These are phyloP conservation scores for Erpetoichthys calabaricus DNA, from an alignment of 2,797 vertebrate genomes.

Conservation along the genomic window DNA sequence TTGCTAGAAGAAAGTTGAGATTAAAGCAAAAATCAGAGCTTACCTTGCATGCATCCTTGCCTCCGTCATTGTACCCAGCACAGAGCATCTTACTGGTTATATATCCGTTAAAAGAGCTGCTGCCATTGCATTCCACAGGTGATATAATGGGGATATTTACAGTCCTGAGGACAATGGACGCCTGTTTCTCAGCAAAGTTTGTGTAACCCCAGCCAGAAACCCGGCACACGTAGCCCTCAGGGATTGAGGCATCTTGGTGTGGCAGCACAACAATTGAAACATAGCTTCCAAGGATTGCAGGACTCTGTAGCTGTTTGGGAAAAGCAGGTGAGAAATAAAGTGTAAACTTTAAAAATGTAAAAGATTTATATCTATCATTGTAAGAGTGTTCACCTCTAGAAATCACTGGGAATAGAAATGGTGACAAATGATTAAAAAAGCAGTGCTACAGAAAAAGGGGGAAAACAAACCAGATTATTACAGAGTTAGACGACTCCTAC, in stretches of 20 bases:
- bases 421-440: not conserved
- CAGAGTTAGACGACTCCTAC: too few relatives aligned
- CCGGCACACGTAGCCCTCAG: conserved; percentile 45
- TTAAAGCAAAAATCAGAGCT: conserved; percentile 4
- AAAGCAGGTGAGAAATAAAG: not conserved
- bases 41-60: conserved; percentile 64
- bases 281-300: conserved; percentile 43
- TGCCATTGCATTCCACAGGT: conserved; percentile 49
- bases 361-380: too few relatives aligned
- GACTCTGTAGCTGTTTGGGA: conserved; percentile 42
- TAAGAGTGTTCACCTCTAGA: too few relatives aligned
- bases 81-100: conserved; percentile 67
- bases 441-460: too few relatives aligned
- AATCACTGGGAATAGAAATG: not conserved
- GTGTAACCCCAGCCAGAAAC: conserved; percentile 68
- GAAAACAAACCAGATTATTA: too few relatives aligned
- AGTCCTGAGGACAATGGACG: conserved; percentile 45
- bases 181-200: conserved; percentile 27
- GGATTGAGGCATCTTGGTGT: conserved; percentile 28
- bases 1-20: too few relatives aligned
- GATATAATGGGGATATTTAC: conserved; percentile 57
- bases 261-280: conserved; percentile 53
- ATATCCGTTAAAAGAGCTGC: conserved; percentile 40
- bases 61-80: conserved; percentile 51
- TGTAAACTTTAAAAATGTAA: too few relatives aligned